Evolutionary conservation across 2,888 invertebrate genomes (phyloP).

Genomic region (Helobdella robusta): DNA sequence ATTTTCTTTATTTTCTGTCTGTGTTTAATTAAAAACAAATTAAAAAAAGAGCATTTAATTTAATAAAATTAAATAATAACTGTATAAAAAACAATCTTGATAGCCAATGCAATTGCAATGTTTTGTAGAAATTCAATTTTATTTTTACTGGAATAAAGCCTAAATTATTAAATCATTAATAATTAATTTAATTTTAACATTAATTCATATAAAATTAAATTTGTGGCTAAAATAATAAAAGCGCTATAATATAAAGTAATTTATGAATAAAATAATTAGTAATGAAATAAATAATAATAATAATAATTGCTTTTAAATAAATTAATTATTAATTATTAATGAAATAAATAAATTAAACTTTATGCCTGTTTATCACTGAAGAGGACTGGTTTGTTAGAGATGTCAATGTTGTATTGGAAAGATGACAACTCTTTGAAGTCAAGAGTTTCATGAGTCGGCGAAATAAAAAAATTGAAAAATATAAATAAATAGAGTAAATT

Average conservation of each 20-base stretch:
- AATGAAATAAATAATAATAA: background rate
- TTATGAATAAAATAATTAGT: background rate
- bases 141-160: no score
- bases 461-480: constrained; percentile 3
- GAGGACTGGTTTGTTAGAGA: constrained; percentile 12
- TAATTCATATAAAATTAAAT: background rate
- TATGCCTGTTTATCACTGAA: background rate
- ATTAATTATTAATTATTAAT: background rate
- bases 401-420: constrained; percentile 23
- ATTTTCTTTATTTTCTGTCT: constrained; percentile 16
- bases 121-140: background rate
- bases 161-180: no score
- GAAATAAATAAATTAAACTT: background rate
- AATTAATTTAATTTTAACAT: background rate
- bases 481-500: no score
- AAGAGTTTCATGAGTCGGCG: background rate
- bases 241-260: no score
- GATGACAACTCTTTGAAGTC: constrained; percentile 16
- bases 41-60: background rate
- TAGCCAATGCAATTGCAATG: background rate
- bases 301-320: background rate
- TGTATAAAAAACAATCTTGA: background rate
- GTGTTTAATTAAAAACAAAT: background rate
- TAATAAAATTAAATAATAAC: background rate
- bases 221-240: background rate